Evolutionary conservation across 2,113 vertebrate genomes (phyloP), one percentile per base, ranked within the genome.

Genomic region (Oryzias javanicus): DNA sequence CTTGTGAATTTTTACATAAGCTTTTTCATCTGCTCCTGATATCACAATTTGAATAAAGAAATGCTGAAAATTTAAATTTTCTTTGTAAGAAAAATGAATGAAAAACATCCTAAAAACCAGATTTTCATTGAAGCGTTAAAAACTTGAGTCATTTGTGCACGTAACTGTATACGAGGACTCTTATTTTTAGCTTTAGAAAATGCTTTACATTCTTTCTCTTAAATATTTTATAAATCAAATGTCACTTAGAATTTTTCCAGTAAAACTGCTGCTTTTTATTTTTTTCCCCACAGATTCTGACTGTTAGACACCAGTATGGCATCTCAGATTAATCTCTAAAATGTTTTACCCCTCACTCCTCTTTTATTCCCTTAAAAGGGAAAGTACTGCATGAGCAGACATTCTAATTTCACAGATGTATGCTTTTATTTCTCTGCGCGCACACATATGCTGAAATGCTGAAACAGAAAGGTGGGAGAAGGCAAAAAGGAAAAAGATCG

Each of bases 391-490:
- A 84, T 82, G 82, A 80, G 63, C 78, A 75, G 53, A 61, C 81
- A 85, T 89, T 89, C 84, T 86, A 81, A 90, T 90, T 90, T 90
- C 89, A 90, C 88, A 89, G 78, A 76, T 61, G 65, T 78, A 77
- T 81, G 78, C 67, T 82, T 89, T 89, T 85, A 89, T 79, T 85
- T 65, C 72, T 61, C 68, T 27, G 65, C 68, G 74, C 76, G 61
- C 55, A 64, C 49, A 59, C 58, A 76, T 15, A 57, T 58, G 76
- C 49, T 62, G 55, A 64, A 62, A 55, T 41, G 55, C 64, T 62
- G 67, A 79, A 68, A 84, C 49, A 79, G 51, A 82, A 74, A 68
- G 51, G 66, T 63, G 71, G 69, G 57, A 63, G 46, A 58, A 80
- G 67, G 69, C 61, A 2, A 35, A 76, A 74, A 68, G 64, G 35